Evolutionary conservation across 2,113 vertebrate genomes (phyloP).

Genomic region (Rhynchomys soricoides): DNA sequence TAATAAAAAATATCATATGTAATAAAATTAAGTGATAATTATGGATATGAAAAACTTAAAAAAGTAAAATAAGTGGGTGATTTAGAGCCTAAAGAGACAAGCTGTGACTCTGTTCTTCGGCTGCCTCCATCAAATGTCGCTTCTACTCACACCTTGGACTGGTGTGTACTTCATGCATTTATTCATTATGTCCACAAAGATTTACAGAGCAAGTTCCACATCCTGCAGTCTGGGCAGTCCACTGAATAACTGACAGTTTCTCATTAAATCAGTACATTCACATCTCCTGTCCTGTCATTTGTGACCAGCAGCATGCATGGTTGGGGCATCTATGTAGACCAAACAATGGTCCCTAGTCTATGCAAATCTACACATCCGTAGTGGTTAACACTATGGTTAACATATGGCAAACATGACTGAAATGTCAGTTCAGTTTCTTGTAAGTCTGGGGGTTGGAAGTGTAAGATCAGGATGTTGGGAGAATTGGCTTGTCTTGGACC

Average conservation of each 20-base stretch:
- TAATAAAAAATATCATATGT: background rate
- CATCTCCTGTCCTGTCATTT: background rate
- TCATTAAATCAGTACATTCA: slow-evolving; percentile 9
- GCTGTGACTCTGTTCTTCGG: background rate
- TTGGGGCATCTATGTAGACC: background rate
- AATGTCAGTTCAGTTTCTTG: background rate
- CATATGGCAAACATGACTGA: background rate
- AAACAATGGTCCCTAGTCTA: background rate
- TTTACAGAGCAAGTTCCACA: slow-evolving; percentile 17
- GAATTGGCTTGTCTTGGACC: background rate
- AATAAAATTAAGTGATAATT: background rate
- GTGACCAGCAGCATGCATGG: background rate
- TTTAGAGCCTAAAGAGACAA: background rate
- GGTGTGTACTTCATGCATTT: slow-evolving; percentile 29
- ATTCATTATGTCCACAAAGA: slow-evolving; percentile 50
- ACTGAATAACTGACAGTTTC: background rate
- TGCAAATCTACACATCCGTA: background rate
- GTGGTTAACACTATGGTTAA: background rate
- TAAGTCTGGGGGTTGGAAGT: background rate
- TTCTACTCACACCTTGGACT: slow-evolving; percentile 1
- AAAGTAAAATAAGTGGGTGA: background rate
- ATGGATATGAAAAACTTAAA: background rate
- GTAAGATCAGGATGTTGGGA: background rate
- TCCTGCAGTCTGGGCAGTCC: background rate
- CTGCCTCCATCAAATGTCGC: background rate